These are phyloP conservation scores for Crossaster papposus DNA, from an alignment of 53 echinoderm and acorn worm genomes.

Conservation along the genomic window DNA sequence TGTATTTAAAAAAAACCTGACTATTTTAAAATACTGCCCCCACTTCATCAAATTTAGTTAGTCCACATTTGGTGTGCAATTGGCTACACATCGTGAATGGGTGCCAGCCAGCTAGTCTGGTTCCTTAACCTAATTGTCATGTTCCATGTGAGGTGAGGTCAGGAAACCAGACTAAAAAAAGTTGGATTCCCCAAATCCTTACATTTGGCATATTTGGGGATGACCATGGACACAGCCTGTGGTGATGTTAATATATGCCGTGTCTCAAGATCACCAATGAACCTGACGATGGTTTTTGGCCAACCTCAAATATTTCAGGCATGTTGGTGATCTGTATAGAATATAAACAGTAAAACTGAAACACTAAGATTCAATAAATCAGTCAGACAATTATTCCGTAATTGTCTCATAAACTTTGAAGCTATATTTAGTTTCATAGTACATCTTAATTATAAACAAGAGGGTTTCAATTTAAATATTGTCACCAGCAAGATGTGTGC, in stretches of 20 bases:
- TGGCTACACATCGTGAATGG: too few species aligned
- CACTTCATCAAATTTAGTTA: too few species aligned
- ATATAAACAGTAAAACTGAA: neutral
- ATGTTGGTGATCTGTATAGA: neutral
- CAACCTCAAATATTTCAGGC: conserved; percentile 19
- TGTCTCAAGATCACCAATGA: neutral
- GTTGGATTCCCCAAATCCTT: neutral
- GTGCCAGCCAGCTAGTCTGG: too few species aligned
- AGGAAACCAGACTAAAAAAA: neutral
- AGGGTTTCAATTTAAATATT: too few species aligned
- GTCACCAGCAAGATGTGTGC: too few species aligned
- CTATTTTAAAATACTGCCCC: too few species aligned
- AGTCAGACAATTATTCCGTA: neutral
- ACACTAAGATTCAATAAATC: neutral
- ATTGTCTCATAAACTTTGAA: neutral
- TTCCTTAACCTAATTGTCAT: too few species aligned
- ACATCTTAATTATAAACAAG: too few species aligned
- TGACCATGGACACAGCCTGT: neutral
- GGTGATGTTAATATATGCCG: neutral
- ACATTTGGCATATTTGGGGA: neutral
- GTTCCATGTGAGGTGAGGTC: too few species aligned
- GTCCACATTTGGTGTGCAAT: too few species aligned
- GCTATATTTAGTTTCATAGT: neutral
- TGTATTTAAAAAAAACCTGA: too few species aligned
- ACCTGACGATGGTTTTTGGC: neutral